Percentiles rank a stretch among this genome's conserved stretches.
These are phyloP conservation scores for Erpobdella octoculata DNA, from an alignment of 2,888 invertebrate species.

Conservation along the genomic window DNA sequence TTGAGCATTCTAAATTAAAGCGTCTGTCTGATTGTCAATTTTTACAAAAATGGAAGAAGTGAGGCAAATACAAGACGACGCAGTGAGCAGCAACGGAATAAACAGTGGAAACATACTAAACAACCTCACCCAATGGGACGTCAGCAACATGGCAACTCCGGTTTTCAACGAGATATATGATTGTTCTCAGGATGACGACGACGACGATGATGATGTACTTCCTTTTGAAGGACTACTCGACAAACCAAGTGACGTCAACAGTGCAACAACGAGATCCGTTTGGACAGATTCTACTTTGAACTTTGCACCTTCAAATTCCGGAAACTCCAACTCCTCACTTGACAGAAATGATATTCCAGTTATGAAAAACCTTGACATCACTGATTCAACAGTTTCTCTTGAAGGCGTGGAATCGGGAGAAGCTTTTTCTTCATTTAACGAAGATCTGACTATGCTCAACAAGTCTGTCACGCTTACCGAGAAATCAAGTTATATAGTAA, in stretches of 20 bases:
- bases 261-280: neutral
- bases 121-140: slow-evolving; percentile 4
- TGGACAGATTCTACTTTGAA: neutral
- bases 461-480: neutral
- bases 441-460: neutral
- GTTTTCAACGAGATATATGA: neutral
- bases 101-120: slow-evolving; percentile 1
- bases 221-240: neutral
- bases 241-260: neutral
- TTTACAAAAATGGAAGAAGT: neutral
- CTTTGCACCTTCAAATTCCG: neutral
- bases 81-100: neutral
- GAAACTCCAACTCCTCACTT: neutral
- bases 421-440: neutral
- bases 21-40: too few species aligned
- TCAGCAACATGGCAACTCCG: neutral
- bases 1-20: too few species aligned
- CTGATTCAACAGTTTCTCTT: too few species aligned
- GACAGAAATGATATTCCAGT: neutral
- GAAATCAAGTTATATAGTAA: neutral
- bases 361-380: neutral
- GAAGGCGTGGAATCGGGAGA: neutral
- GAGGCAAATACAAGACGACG: slow-evolving; percentile 10
- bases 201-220: neutral
- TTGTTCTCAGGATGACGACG: neutral